These are phyloP conservation scores for Erebia epiphron DNA, from an alignment of 2,888 invertebrate species.

Conservation along the genomic window DNA sequence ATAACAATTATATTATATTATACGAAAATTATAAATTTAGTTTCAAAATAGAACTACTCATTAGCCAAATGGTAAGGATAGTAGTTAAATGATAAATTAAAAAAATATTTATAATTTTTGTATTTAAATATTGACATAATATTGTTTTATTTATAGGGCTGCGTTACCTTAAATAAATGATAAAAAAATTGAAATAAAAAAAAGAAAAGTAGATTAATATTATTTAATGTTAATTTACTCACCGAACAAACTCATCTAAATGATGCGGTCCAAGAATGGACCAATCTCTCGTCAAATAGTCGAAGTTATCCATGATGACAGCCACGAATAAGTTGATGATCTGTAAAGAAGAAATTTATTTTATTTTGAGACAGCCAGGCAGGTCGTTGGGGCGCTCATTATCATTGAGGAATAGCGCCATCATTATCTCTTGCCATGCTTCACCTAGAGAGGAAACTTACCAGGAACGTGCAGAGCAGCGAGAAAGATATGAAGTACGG, in stretches of 20 bases:
- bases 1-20: too few relatives aligned
- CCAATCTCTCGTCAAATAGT: constrained; percentile 99
- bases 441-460: constrained; percentile 89
- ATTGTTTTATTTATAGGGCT: too few relatives aligned
- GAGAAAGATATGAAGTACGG: constrained; percentile 99
- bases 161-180: too few relatives aligned
- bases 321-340: constrained; percentile 99
- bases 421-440: constrained; percentile 99
- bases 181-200: too few relatives aligned
- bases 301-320: constrained; percentile 99
- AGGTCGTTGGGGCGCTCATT: constrained; percentile 76
- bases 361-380: constrained; percentile 84
- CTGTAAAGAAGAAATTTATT: too few relatives aligned
- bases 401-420: constrained; percentile 78
- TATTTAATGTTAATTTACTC: constrained; percentile 14
- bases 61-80: too few relatives aligned
- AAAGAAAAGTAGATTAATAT: background rate
- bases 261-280: constrained; percentile 99
- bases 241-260: constrained; percentile 97
- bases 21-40: too few relatives aligned
- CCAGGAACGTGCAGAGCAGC: constrained; percentile 98
- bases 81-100: too few relatives aligned
- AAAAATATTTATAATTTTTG: too few relatives aligned
- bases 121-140: too few relatives aligned
- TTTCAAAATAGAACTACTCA: too few relatives aligned